Base-by-base conservation (phyloP, 2,888 invertebrate genomes). In the Andrena minutula region DNA sequence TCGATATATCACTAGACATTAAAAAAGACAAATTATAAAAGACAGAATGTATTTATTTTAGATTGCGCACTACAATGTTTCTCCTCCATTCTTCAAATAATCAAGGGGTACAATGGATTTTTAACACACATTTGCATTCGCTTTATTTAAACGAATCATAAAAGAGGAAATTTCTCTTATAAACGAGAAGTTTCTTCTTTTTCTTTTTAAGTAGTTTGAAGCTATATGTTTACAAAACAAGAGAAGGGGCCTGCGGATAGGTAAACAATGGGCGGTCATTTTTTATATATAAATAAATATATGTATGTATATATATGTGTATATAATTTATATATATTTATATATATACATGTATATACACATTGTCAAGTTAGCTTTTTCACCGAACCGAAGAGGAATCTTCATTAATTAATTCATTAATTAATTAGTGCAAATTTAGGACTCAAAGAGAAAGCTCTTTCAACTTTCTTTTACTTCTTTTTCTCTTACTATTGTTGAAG, bases 351-450 rank as follows among this genome's bases (percentile, higher is more conserved):
- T 75, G 75, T 75, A 51, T 70, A 86, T 77, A 91, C 91, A 90
- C 85, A 81, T 81, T 79, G 81, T 89, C 88, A 86, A 87, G 87
- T 90, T 93, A 93, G 92, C 91, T 93, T 93, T 93, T 93, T 91
- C 92, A 93, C 91, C 73, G 86, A 82, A 85, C 74, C 84, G 82
- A 86, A 84, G 75, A 79, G 75, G 68, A 80, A 81, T 60, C 78
- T 79, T 84, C 84, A 70, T 79, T 79, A 35, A 82, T 79, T 75
- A 75, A 80, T 53, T 79, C 51, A 65, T 68, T 51, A 41, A 76
- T 73, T 70, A 70, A 79, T 79, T 82, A 82, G 75, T 64, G 75
- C 80, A 82, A 80, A 75, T 82, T 72, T 35, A 68, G 28, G 30
- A 75, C 26, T 68, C 56, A 51, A 72, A 65, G 60, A 70, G 53